Evolutionary conservation across 23 tunicate genomes (phyloP), one percentile per base, ranked within the genome.

Genomic region (Halocynthia aurantium): DNA sequence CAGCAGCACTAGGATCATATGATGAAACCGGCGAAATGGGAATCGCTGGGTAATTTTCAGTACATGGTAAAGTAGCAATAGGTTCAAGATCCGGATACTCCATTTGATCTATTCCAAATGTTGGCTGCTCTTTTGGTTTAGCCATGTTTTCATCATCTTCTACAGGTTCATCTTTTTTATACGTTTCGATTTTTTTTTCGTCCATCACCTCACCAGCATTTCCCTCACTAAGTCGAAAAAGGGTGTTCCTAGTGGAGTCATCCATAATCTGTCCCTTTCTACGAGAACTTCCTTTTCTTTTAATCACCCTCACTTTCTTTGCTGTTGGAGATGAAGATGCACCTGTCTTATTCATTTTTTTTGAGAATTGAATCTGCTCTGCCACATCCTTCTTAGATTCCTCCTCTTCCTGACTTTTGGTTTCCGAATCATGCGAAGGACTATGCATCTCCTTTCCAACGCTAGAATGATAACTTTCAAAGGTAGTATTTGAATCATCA

Each of bases 251-350:
- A 54, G 31, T 54, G 6, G 60, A 51, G 55, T 74, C 78, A 49
- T 74, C 78, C 8, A 64, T 74, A 10, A 74, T 55, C 31, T 74
- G 55, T 8, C 60, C 22, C 56, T 74, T 74, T 18, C 78, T 10
- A 8, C 78, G 19, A 5, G 78, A 74, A 54, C 78, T 74, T 22
- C 78, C 78, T 74, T 74, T 74, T 13, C 78, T 52, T 54, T 74
- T 74, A 8, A 74, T 53, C 9, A 74, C 78, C 22, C 78, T 62
- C 18, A 74, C 57, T 49, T 74, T 74, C 40, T 74, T 74, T 31
- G 44, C 44, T 31, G 44, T 31, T 31, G 44, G 44, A 4, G 44
- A 31, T 4, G 44, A 31, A 31, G 44, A 31, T 31, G 2, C 44
- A 31, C 44, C 44, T 31, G 4, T 31, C 44, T 31, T 31, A 31